phyloP scores from a whole-genome alignment of 2,113 vertebrate species.

The Chionomys nivalis region DNA sequence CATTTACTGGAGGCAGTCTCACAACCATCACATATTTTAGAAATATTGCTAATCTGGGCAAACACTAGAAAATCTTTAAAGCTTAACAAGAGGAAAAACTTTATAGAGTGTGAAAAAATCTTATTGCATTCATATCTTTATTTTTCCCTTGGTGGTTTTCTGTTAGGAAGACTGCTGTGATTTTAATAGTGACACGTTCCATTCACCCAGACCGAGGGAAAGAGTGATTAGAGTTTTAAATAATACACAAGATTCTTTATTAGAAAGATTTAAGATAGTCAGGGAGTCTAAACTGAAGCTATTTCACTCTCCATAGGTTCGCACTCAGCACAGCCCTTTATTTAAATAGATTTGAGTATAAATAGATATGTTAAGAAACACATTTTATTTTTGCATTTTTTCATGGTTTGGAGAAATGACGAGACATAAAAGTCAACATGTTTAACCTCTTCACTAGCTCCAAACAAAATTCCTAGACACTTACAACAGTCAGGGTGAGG shows the following conservation, averaged over 20 bases:
- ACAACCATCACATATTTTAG: constrained; percentile 59
- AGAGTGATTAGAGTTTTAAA: constrained; percentile 69
- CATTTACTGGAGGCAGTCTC: constrained; percentile 47
- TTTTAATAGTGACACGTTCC: constrained; percentile 74
- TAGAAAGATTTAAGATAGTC: constrained; percentile 51
- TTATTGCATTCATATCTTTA: constrained; percentile 70
- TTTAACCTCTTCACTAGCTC: background rate
- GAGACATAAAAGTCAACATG: background rate
- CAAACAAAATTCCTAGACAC: background rate
- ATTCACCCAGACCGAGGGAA: constrained; percentile 24
- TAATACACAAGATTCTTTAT: constrained; percentile 63
- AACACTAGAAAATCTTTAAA: constrained; percentile 80
- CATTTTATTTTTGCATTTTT: background rate
- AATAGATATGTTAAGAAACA: background rate
- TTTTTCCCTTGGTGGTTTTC: constrained; percentile 76
- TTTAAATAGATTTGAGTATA: constrained; percentile 18
- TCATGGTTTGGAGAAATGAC: background rate
- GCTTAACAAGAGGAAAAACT: constrained; percentile 79
- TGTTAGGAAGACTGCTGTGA: constrained; percentile 77
- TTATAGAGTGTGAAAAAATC: constrained; percentile 77
- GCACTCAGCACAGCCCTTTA: background rate
- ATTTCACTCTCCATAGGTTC: constrained; percentile 46
- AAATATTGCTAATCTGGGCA: constrained; percentile 74
- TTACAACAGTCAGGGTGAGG: background rate
- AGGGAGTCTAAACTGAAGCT: constrained; percentile 27